Evolutionary conservation across 2,797 vertebrate genomes (phyloP), one percentile per base, ranked within the genome.

Genomic region (Helostoma temminkii): DNA sequence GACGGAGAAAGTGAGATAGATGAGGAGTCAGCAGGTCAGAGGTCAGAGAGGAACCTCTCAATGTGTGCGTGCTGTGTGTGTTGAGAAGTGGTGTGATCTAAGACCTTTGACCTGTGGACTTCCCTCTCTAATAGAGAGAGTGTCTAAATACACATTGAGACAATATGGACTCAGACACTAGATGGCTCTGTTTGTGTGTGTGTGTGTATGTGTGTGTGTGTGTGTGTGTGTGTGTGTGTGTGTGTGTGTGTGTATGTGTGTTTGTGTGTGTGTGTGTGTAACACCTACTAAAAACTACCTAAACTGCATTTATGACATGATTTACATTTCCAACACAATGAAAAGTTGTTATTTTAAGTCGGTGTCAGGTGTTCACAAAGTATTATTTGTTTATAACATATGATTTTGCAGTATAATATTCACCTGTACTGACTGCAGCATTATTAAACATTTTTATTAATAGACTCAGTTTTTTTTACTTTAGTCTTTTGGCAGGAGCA

Each of bases 1-100:
- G 76, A 72, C 61, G 25, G 77, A 73, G 78, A 89, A 78, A 86
- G 79, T 87, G 82, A 87, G 86, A 82, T 65, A 73, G 70, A 83
- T 30, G 68, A 76, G 65, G 61, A 74, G 74, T 70, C 48, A 63
- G 64, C 30, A 61, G 80, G 81, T 84, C 77, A 80, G 26, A 82
- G 85, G 84, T 85, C 82, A 81, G 19, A 39, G 55, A 39, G 45
- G 61, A 77, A 25, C 42, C 56, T 55, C 64, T 66, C 69, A 49
- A n/a, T 78, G 45, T 80, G 52, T 53, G 47, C 8, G 1, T 63
- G 39, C 66, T 62, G 32, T 60, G 48, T 66, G 65, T 60, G 30
- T 24, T 64, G 37, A 66, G 45, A 47, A 62, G 74, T 71, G 52
- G 53, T 28, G 48, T 68, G 71, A 30, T 64, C 48, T 49, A 11